A percentile compares a stretch with the other conserved stretches of the same genome.
phyloP scores from a whole-genome alignment of 37 sponge, comb jelly and placozoan species.

The Ephydatia muelleri region DNA sequence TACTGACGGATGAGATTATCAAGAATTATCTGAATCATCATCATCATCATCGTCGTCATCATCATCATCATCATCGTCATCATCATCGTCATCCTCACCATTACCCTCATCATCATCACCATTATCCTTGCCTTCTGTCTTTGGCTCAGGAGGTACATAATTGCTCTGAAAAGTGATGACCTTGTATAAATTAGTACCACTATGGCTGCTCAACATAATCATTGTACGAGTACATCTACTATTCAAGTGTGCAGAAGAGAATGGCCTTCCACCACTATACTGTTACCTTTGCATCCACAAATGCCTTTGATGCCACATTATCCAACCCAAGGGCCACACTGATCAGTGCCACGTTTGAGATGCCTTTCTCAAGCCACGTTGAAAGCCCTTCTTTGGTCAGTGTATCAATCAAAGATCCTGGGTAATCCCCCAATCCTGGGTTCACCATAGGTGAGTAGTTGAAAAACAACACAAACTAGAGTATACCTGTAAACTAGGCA shows the following conservation, averaged over 20 bases:
- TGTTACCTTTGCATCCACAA: conserved; percentile 69
- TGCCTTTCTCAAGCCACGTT: conserved; percentile 71
- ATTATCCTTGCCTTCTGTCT: background rate
- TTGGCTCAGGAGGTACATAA: background rate
- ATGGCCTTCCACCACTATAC: background rate
- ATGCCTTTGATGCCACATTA: conserved; percentile 48
- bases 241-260: background rate
- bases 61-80: background rate
- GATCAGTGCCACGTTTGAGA: conserved; percentile 72
- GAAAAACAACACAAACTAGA: background rate
- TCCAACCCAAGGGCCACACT: conserved; percentile 60
- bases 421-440: conserved; percentile 59
- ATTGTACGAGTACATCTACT: no score
- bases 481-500: background rate
- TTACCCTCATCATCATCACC: background rate
- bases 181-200: no score
- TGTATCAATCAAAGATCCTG: conserved; percentile 62
- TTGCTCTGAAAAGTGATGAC: background rate
- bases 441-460: background rate
- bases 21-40: background rate
- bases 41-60: background rate
- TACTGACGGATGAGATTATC: background rate
- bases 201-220: no score
- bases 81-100: background rate
- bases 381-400: conserved; percentile 54